A percentile compares a stretch with the other conserved stretches of the same genome.
Evolutionary conservation across 1,140 invertebrate species (phyloP).

Genomic region (Prorops nasuta): DNA sequence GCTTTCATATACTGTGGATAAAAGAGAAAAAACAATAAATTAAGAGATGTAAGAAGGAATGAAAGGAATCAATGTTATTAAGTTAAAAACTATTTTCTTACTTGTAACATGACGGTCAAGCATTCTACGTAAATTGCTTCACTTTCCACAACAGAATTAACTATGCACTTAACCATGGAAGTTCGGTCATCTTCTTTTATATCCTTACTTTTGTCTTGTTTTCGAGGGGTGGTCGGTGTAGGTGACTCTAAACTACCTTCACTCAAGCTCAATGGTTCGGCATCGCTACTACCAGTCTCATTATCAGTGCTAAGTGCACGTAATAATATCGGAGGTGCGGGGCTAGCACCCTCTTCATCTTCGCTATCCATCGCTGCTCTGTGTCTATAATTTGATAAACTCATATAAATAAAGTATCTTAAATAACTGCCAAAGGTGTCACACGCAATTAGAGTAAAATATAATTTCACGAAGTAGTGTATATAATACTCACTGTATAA

Average conservation of each 20-base stretch:
- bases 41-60: background rate
- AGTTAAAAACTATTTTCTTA: conserved; percentile 46
- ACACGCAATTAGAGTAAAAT: too few relatives aligned
- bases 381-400: conserved; percentile 43
- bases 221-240: conserved; percentile 51
- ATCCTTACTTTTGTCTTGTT: conserved; percentile 45
- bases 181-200: conserved; percentile 66
- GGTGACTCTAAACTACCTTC: conserved; percentile 54
- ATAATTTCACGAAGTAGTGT: too few relatives aligned
- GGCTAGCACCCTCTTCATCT: conserved; percentile 50
- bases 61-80: background rate
- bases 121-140: conserved; percentile 88
- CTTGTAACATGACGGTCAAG: conserved; percentile 83
- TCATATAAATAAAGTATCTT: too few relatives aligned
- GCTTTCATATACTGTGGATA: conserved; percentile 83
- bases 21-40: background rate
- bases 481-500: conserved; percentile 68
- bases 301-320: conserved; percentile 53
- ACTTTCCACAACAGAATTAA: conserved; percentile 86
- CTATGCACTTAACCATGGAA: conserved; percentile 80
- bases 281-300: conserved; percentile 54
- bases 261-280: conserved; percentile 51
- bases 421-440: too few relatives aligned
- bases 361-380: conserved; percentile 52
- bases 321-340: conserved; percentile 49